Percentiles rank a stretch among this genome's conserved stretches.
These are phyloP conservation scores for Telenomus remus DNA, from an alignment of 1,140 invertebrate genomes.

Conservation along the genomic window DNA sequence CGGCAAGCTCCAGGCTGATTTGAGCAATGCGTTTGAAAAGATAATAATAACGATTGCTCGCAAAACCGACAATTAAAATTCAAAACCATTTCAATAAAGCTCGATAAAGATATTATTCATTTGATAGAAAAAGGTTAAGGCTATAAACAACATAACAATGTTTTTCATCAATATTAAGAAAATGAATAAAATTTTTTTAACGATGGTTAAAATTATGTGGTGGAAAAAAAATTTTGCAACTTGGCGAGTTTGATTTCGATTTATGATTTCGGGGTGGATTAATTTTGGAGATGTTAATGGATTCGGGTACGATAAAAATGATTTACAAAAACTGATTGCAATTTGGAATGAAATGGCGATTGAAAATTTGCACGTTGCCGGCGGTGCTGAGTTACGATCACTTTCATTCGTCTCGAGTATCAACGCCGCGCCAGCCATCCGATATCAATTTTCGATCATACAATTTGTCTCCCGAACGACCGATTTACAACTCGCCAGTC, in stretches of 20 bases:
- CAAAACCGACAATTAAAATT: slow-evolving; percentile 51
- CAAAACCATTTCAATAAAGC: slow-evolving; percentile 37
- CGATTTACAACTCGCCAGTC: slow-evolving; percentile 13
- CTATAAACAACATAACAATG: too few relatives aligned
- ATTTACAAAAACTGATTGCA: too few relatives aligned
- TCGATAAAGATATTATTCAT: slow-evolving; percentile 51
- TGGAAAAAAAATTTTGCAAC: too few relatives aligned
- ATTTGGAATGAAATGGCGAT: too few relatives aligned
- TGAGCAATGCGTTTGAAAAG: slow-evolving; percentile 52
- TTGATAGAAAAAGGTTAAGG: not conserved
- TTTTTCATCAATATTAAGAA: too few relatives aligned
- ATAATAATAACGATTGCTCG: slow-evolving; percentile 52
- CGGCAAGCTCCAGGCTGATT: slow-evolving; percentile 48
- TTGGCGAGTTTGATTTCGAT: too few relatives aligned
- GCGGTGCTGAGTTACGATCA: not conserved
- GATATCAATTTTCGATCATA: slow-evolving; percentile 18
- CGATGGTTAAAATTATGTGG: too few relatives aligned
- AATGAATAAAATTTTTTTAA: too few relatives aligned
- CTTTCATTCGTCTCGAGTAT: slow-evolving; percentile 3
- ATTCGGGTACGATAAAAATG: too few relatives aligned
- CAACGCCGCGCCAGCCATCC: not conserved
- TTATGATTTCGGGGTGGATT: too few relatives aligned
- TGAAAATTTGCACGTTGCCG: not conserved
- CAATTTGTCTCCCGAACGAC: slow-evolving; percentile 20
- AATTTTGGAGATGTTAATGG: too few relatives aligned